Percentiles rank a stretch among this genome's conserved stretches.
Evolutionary conservation across 2,797 vertebrate species (phyloP).

Genomic region (Sebastes hubbsi): DNA sequence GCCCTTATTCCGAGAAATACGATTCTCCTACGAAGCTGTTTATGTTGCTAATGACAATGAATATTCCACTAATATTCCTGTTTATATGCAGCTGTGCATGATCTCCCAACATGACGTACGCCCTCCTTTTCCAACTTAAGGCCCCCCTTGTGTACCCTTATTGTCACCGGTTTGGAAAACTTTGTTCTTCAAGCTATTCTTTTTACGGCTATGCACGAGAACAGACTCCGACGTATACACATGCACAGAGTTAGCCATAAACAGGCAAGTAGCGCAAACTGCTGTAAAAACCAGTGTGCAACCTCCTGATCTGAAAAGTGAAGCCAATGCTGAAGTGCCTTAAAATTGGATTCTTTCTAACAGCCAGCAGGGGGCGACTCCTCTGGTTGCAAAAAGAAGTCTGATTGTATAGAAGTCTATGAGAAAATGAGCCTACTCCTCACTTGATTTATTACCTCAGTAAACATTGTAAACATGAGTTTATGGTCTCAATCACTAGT

Average conservation of each 20-base stretch:
- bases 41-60: not conserved
- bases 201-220: too few relatives aligned
- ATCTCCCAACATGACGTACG: not conserved
- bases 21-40: not conserved
- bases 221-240: not conserved
- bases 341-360: not conserved
- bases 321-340: not conserved
- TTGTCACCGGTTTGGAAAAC: not conserved
- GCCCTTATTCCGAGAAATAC: not conserved
- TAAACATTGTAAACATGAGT: too few relatives aligned
- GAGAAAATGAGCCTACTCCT: too few relatives aligned
- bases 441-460: too few relatives aligned
- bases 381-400: not conserved
- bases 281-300: not conserved
- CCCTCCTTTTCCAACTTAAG: not conserved
- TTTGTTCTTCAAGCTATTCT: not conserved
- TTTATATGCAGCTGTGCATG: not conserved
- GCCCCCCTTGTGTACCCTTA: not conserved
- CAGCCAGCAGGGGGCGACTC: not conserved
- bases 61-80: not conserved
- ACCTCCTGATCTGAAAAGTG: not conserved
- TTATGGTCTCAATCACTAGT: too few relatives aligned
- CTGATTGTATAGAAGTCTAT: too few relatives aligned
- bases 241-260: not conserved
- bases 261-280: not conserved